Evolutionary conservation across 1,140 invertebrate species (phyloP).

Genomic region (Solen grandis): DNA sequence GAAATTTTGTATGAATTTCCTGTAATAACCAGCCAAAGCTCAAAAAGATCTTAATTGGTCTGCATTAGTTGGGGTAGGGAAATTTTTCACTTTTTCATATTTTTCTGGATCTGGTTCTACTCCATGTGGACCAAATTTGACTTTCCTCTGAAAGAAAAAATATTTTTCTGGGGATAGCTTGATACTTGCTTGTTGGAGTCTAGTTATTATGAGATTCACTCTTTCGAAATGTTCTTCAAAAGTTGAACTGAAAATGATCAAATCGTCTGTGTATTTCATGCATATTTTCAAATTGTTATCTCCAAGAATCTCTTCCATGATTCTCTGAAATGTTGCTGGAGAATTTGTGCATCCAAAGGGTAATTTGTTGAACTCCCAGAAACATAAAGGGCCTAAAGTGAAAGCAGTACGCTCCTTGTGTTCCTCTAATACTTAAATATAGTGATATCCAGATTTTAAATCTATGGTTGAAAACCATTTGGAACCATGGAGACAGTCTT

Average conservation of each 20-base stretch:
- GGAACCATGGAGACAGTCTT: constrained; percentile 75
- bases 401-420: constrained; percentile 76
- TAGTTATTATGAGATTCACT: not conserved
- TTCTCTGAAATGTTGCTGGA: constrained; percentile 58
- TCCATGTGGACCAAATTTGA: constrained; percentile 60
- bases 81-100: constrained; percentile 72
- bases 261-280: constrained; percentile 9
- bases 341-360: constrained; percentile 20
- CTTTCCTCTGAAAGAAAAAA: constrained; percentile 73
- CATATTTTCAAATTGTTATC: constrained; percentile 22
- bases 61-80: constrained; percentile 60
- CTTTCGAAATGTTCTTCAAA: constrained; percentile 28
- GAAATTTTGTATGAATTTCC: constrained; percentile 75
- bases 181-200: constrained; percentile 40
- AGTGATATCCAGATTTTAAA: constrained; percentile 70
- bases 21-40: constrained; percentile 80
- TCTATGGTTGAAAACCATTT: constrained; percentile 81
- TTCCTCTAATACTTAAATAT: constrained; percentile 73
- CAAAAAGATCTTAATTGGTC: constrained; percentile 80
- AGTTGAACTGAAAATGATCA: constrained; percentile 15
- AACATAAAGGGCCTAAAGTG: constrained; percentile 30
- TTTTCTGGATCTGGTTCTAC: constrained; percentile 79
- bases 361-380: constrained; percentile 49
- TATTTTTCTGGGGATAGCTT: constrained; percentile 73
- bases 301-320: constrained; percentile 18